Evolutionary conservation across 2,113 vertebrate genomes (phyloP), one percentile per base, ranked within the genome.

Genomic region (Potamarius usumacintae): DNA sequence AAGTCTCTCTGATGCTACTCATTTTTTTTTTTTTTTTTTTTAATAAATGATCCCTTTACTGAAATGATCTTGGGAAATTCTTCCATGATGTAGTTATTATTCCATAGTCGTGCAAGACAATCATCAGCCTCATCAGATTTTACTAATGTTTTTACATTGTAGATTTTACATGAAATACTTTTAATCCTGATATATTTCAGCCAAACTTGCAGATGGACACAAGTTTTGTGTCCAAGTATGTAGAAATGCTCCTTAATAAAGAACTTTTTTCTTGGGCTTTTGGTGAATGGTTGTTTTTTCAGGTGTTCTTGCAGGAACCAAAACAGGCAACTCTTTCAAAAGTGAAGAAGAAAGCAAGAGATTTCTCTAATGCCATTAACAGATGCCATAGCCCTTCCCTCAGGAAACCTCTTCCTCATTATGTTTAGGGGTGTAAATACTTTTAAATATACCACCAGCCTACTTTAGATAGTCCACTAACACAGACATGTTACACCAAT

Each of bases 351-450:
- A 57, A 86, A 83, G 71, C 12, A 52, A 81, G 18, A 8, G 58
- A 50, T 34, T 71, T 77, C 42, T 88, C 80, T 87, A 88, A 92
- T 85, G 79, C 27, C 65, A 55, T 25, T 30, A 89, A 74, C 91
- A 92, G 84, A 90, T 92, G 91, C 85, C 86, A 85, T 80, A 76
- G 65, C 25, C 20, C 2, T 82, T 83, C 57, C 11, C 82, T 74
- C 69, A 62, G 30, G 89, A 83, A 87, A 86, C 57, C 50, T 1
- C 5, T 55, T 72, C 22, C 18, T 58, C 57, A 52, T 42, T 72
- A 14, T 20, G n/a, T 50, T 34, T 14, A 12, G 50, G 77, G 58
- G 42, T 72, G 55, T 18, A 79, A 79, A 81, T 81, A 78, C 53
- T 62, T 80, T 71, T n/a, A 79, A 69, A 84, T 52, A 53, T 22